phyloP scores from a whole-genome alignment of 2,797 vertebrate genomes.

The Onychomys leucogaster region DNA sequence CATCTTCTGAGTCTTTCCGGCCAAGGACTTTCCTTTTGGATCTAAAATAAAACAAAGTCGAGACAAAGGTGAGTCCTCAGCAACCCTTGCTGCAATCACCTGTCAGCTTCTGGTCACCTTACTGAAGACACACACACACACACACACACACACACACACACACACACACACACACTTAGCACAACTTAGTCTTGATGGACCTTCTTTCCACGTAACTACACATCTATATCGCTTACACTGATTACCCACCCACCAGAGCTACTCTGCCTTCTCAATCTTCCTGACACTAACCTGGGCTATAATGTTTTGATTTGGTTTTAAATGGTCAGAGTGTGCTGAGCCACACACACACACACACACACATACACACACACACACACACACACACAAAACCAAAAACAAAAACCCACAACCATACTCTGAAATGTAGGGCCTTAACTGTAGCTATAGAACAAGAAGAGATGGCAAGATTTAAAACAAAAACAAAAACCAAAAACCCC shows the following conservation, averaged over 20 bases:
- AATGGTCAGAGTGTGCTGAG: not conserved
- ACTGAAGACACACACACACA: not conserved
- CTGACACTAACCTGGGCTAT: not conserved
- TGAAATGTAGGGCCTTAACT: not conserved
- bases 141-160: not conserved
- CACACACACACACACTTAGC: not conserved
- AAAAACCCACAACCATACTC: not conserved
- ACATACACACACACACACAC: too few relatives aligned
- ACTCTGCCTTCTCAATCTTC: not conserved
- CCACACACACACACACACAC: too few relatives aligned
- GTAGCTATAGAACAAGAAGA: not conserved
- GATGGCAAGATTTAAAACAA: not conserved
- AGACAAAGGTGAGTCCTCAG: not conserved
- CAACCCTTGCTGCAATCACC: not conserved
- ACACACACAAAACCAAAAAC: too few relatives aligned
- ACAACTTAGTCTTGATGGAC: not conserved
- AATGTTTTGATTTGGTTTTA: constrained; percentile 15
- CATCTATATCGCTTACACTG: not conserved
- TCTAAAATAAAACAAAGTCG: constrained; percentile 86
- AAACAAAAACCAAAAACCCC: not conserved
- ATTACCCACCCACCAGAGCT: not conserved
- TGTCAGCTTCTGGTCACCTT: not conserved
- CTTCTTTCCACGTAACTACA: fast-evolving
- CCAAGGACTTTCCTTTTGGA: constrained; percentile 98
- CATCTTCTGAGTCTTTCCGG: constrained; percentile 96